A percentile compares a stretch with the other conserved stretches of the same genome.
These are phyloP conservation scores for Paelopatides confundens DNA, from an alignment of 53 echinoderm and acorn worm genomes.

Conservation along the genomic window DNA sequence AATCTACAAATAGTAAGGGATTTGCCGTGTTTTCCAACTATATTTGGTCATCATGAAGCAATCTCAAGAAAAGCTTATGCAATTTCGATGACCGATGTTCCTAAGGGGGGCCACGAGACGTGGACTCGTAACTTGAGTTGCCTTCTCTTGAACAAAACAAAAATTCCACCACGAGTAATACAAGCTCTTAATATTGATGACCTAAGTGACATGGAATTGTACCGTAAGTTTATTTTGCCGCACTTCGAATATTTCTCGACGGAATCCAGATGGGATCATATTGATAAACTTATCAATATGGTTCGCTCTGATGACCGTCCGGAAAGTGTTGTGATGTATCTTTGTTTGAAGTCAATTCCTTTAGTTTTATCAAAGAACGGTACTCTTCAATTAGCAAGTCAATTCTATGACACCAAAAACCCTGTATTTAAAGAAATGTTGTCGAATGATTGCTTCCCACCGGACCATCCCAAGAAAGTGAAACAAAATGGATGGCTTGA, in stretches of 20 bases:
- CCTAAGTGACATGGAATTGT: neutral
- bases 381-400: neutral
- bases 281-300: neutral
- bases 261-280: neutral
- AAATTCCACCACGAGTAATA: neutral
- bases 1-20: neutral
- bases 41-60: neutral
- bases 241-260: neutral
- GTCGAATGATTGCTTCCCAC: neutral
- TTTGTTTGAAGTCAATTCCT: neutral
- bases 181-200: neutral
- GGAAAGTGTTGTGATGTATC: neutral
- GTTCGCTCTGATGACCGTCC: neutral
- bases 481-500: neutral
- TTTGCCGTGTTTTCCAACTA: neutral
- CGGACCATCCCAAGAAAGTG: neutral
- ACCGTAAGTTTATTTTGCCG: neutral
- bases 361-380: neutral
- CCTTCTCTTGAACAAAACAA: neutral
- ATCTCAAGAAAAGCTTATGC: neutral
- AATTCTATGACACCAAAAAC: neutral
- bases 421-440: conserved; percentile 29
- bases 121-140: neutral
- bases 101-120: neutral
- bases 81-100: neutral